Conservation (phyloP, 2,113 vertebrate genomes). For the Aramus guarauna region DNA sequence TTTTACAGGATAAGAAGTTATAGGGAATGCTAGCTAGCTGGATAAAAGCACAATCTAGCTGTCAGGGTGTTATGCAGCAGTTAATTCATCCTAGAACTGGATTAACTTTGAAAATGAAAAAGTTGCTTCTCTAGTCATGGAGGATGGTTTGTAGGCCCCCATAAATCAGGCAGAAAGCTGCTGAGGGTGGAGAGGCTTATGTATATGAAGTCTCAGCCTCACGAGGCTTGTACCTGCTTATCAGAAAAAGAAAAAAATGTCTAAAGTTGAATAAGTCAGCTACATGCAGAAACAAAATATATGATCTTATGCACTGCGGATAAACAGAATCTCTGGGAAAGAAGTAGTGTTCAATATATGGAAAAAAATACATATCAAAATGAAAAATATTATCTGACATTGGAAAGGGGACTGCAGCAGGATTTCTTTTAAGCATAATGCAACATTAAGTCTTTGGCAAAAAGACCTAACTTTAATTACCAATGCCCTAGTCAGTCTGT, state of each 20-base stretch:
- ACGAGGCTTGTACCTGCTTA: constrained; percentile 52
- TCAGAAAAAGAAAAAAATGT: constrained; percentile 30
- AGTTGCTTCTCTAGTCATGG: constrained; percentile 53
- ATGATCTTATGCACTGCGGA: constrained; percentile 6
- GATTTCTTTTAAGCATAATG: constrained; percentile 27
- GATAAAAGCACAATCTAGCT: constrained; percentile 42
- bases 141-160: constrained; percentile 48
- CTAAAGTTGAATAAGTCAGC: constrained; percentile 50
- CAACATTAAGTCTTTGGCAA: constrained; percentile 1
- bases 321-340: constrained; percentile 38
- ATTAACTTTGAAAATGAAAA: constrained; percentile 67
- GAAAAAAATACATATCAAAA: constrained; percentile 1
- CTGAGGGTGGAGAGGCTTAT: constrained; percentile 55
- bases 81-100: constrained; percentile 57
- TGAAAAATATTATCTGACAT: constrained; percentile 22
- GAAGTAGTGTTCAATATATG: not conserved
- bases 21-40: constrained; percentile 18
- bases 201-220: constrained; percentile 55
- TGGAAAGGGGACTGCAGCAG: not conserved
- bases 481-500: not conserved
- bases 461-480: constrained; percentile 38
- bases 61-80: constrained; percentile 14
- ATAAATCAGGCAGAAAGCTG: constrained; percentile 65
- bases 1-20: constrained; percentile 48
- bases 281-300: constrained; percentile 52